Percentiles rank a stretch among this genome's conserved stretches.
These are phyloP conservation scores for Pungitius pungitius DNA, from an alignment of 2,113 vertebrate species.

Conservation along the genomic window DNA sequence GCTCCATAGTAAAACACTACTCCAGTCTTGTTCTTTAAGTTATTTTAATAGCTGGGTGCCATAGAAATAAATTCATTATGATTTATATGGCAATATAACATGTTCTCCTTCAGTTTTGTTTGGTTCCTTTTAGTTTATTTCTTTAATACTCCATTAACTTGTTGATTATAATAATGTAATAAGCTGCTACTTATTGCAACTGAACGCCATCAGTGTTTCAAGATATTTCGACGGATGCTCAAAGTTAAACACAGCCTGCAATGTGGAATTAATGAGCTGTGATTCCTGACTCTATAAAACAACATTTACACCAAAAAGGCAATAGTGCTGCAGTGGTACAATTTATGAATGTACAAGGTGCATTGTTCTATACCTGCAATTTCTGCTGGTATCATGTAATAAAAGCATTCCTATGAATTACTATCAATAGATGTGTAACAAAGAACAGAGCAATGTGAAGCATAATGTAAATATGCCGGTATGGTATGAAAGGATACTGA, in stretches of 20 bases:
- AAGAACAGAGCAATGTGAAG: no score
- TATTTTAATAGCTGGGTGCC: constrained; percentile 31
- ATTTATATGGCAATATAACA: not conserved
- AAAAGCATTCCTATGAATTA: constrained; percentile 59
- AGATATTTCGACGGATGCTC: constrained; percentile 19
- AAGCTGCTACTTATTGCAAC: constrained; percentile 19
- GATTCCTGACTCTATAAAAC: constrained; percentile 40
- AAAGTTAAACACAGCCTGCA: constrained; percentile 27
- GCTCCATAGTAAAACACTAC: constrained; percentile 15
- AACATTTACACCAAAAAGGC: constrained; percentile 22
- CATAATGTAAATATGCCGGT: constrained; percentile 33
- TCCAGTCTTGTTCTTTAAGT: constrained; percentile 22
- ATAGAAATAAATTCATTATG: not conserved
- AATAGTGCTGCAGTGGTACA: constrained; percentile 20
- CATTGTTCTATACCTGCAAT: constrained; percentile 24
- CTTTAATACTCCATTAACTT: not conserved
- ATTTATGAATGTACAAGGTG: constrained; percentile 35
- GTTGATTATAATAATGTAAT: constrained; percentile 9
- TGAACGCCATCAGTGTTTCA: constrained; percentile 24
- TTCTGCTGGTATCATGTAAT: constrained; percentile 42
- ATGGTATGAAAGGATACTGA: constrained; percentile 28
- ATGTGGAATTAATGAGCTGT: constrained; percentile 28
- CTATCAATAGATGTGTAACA: no score
- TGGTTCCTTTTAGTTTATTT: not conserved
- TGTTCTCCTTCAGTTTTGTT: not conserved